Evolutionary conservation across 2,113 vertebrate species (phyloP).

Genomic region (Theristicus caerulescens): DNA sequence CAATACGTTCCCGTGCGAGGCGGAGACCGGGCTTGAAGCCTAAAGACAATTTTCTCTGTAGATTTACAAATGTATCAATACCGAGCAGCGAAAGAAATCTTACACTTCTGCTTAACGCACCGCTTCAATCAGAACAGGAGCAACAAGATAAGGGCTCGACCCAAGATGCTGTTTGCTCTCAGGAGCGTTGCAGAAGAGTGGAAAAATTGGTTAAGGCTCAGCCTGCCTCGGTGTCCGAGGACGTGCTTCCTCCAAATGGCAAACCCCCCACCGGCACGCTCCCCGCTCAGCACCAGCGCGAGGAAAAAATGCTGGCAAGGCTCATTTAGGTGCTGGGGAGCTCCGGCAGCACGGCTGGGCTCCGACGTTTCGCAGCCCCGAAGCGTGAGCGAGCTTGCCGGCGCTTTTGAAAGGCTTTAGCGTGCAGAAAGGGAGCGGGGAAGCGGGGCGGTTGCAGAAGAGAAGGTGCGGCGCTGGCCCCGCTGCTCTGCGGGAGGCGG

Average conservation of each 20-base stretch:
- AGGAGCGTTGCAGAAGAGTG: accelerated
- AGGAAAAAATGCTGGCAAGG: not conserved
- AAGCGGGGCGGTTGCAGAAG: accelerated
- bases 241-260: not conserved
- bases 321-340: not conserved
- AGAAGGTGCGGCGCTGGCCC: accelerated
- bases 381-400: accelerated
- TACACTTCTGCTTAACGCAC: accelerated
- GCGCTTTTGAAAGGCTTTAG: not conserved
- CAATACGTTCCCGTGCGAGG: accelerated
- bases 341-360: accelerated
- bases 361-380: accelerated
- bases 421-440: not conserved
- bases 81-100: accelerated
- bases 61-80: accelerated
- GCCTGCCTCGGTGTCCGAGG: not conserved
- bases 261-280: not conserved
- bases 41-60: not conserved
- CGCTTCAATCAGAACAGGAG: not conserved
- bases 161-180: not conserved
- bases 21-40: accelerated
- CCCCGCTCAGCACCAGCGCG: accelerated
- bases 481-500: accelerated
- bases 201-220: not conserved
- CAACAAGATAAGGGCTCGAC: accelerated